Conservation (phyloP, 1,140 invertebrate species). For the Bombus sylvicola region DNA sequence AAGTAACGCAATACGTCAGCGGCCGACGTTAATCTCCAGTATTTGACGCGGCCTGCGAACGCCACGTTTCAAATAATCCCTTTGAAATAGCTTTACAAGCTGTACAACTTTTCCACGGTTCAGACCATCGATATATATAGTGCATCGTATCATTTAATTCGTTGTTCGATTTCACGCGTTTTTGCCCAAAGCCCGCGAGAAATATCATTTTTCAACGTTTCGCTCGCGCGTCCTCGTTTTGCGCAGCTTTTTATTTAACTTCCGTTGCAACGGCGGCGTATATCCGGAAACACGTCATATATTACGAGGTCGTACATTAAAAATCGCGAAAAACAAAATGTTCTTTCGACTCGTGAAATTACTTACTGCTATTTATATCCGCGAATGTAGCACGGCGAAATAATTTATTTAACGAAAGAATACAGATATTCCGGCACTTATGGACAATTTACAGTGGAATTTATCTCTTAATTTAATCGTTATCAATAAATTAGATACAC, state of each 20-base stretch:
- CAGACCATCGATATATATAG: not conserved
- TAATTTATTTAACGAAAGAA: not conserved
- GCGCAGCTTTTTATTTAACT: slow-evolving; percentile 3
- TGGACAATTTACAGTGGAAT: too few relatives aligned
- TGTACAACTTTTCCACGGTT: not conserved
- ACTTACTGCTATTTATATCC: not conserved
- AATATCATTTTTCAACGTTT: slow-evolving; percentile 15
- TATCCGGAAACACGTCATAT: not conserved
- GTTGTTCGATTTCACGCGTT: slow-evolving; percentile 22
- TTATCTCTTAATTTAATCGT: too few relatives aligned
- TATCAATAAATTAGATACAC: too few relatives aligned
- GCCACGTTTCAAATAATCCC: slow-evolving; percentile 19
- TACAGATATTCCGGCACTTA: too few relatives aligned
- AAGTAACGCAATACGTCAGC: slow-evolving; percentile 19
- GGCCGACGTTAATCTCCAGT: slow-evolving; percentile 14
- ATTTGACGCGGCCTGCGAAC: not conserved
- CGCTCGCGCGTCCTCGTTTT: not conserved
- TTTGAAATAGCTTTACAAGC: slow-evolving; percentile 19
- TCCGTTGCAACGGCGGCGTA: not conserved
- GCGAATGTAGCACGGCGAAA: not conserved
- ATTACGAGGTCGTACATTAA: not conserved
- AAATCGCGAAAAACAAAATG: not conserved
- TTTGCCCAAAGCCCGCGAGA: not conserved
- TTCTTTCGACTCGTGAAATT: not conserved
- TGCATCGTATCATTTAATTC: slow-evolving; percentile 20